phyloP scores from a whole-genome alignment of 2,797 vertebrate genomes.

The Enteromius radiatus region DNA sequence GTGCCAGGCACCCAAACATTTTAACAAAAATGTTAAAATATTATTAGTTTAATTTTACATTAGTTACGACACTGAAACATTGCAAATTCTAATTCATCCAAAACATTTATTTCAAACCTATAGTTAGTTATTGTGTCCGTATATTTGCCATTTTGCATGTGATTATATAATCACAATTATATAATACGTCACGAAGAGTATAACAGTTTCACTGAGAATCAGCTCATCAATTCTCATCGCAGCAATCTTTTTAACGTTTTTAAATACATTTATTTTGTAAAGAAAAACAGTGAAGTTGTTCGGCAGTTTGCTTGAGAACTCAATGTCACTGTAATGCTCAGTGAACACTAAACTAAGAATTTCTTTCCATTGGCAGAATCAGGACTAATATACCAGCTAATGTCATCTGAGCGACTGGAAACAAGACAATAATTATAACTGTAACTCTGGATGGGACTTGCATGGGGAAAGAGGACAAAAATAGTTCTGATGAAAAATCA shows the following conservation, averaged over 20 bases:
- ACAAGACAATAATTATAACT: slow-evolving; percentile 45
- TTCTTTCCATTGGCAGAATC: slow-evolving; percentile 13
- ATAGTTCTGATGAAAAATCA: slow-evolving; percentile 44
- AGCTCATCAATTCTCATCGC: no score
- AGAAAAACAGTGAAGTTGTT: no score
- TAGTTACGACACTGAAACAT: no score
- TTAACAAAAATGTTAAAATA: no score
- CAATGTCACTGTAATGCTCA: not conserved
- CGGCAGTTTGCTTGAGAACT: no score
- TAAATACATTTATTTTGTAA: no score
- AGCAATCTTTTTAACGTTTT: no score
- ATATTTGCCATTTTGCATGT: not conserved
- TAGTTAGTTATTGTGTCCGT: not conserved
- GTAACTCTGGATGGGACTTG: slow-evolving; percentile 34
- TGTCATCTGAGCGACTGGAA: slow-evolving; percentile 29
- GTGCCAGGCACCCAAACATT: no score
- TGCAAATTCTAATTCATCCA: not conserved
- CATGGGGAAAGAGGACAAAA: slow-evolving; percentile 26
- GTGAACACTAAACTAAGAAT: slow-evolving; percentile 19
- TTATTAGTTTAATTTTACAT: no score
- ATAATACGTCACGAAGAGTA: no score
- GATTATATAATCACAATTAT: no score
- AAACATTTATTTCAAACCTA: not conserved
- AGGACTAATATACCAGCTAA: slow-evolving; percentile 30
- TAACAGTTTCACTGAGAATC: no score